phyloP scores from a whole-genome alignment of 2,888 invertebrate genomes.

The Brachypterus glaber region DNA sequence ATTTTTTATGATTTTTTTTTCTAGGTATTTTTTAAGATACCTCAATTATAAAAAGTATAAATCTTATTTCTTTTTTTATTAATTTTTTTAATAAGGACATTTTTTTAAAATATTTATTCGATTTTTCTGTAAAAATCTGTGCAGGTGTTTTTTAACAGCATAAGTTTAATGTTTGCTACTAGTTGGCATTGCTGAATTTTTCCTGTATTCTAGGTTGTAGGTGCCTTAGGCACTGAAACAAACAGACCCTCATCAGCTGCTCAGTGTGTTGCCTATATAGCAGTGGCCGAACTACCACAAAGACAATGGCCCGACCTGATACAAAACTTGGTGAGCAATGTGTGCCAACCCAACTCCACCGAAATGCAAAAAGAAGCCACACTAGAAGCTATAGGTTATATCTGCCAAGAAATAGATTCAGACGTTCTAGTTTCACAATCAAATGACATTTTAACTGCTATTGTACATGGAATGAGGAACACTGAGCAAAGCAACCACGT shows the following conservation, averaged over 20 bases:
- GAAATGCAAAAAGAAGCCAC: slow-evolving; percentile 96
- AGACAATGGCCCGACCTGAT: slow-evolving; percentile 91
- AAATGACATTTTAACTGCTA: slow-evolving; percentile 95
- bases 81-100: too few relatives aligned
- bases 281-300: slow-evolving; percentile 89
- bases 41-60: too few relatives aligned
- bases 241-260: slow-evolving; percentile 94
- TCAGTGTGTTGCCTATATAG: slow-evolving; percentile 98
- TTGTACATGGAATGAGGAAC: slow-evolving; percentile 96
- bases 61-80: too few relatives aligned
- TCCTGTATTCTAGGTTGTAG: slow-evolving; percentile 74
- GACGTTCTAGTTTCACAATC: slow-evolving; percentile 86
- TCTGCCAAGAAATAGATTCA: slow-evolving; percentile 96
- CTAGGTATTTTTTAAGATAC: too few relatives aligned
- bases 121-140: too few relatives aligned
- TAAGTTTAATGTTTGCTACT: too few relatives aligned
- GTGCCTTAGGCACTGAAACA: slow-evolving; percentile 91
- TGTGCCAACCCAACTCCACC: slow-evolving; percentile 73
- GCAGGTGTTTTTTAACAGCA: too few relatives aligned
- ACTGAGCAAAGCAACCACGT: slow-evolving; percentile 91
- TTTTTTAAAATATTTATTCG: too few relatives aligned
- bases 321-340: slow-evolving; percentile 77
- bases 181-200: too few relatives aligned
- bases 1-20: too few relatives aligned
- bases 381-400: slow-evolving; percentile 96